Evolutionary conservation across 2,888 invertebrate genomes (phyloP).

Genomic region (Agrenia bidenticulata): DNA sequence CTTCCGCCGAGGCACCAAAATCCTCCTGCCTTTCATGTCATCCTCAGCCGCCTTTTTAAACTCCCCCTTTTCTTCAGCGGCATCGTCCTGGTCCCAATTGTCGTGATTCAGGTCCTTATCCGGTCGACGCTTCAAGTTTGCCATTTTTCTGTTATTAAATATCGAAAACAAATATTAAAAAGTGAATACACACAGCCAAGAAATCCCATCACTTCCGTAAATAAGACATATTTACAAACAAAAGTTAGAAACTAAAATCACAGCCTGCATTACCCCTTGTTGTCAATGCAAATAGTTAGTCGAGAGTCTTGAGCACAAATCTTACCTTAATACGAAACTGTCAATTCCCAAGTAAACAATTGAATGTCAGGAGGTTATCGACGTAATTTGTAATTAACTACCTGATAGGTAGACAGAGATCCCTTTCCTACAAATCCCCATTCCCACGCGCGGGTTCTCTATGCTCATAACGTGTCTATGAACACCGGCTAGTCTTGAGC

Average conservation of each 20-base stretch:
- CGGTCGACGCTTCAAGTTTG: conserved; percentile 65
- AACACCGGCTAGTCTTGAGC: too few relatives aligned
- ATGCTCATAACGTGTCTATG: too few relatives aligned
- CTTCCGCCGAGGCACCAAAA: conserved; percentile 34
- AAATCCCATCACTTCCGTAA: neutral
- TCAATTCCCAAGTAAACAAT: neutral
- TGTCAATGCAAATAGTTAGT: too few relatives aligned
- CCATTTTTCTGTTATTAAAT: conserved; percentile 9
- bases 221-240: neutral
- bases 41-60: conserved; percentile 68
- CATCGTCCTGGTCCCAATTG: conserved; percentile 81
- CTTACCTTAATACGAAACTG: neutral
- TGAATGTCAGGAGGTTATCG: neutral
- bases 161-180: neutral
- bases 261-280: too few relatives aligned
- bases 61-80: conserved; percentile 72
- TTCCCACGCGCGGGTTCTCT: conserved; percentile 9
- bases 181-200: too few relatives aligned
- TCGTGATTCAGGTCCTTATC: conserved; percentile 75
- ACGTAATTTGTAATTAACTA: neutral
- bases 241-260: neutral
- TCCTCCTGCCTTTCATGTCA: conserved; percentile 59
- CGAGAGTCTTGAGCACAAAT: neutral
- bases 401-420: neutral
- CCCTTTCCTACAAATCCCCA: neutral